Conservation (phyloP, 2,797 vertebrate genomes). For the Sebastes trivittatus region DNA sequence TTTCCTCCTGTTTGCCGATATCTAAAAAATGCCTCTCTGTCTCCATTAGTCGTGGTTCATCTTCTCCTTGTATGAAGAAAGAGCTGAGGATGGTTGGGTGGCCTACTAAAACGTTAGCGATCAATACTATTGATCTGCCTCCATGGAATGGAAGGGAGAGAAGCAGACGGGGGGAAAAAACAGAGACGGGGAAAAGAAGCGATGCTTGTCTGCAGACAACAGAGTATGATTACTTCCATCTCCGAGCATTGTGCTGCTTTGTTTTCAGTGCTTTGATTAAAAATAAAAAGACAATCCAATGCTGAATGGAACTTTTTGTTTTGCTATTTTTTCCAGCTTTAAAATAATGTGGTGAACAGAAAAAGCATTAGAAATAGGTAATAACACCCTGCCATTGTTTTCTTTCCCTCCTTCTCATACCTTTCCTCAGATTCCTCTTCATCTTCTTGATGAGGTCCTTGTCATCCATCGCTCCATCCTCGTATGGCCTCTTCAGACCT, state of each 20-base stretch:
- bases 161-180: constrained; percentile 1
- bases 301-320: background rate
- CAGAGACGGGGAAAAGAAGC: constrained; percentile 22
- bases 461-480: constrained; percentile 92
- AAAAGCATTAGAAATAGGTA: background rate
- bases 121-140: constrained; percentile 80
- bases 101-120: constrained; percentile 70
- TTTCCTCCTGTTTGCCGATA: constrained; percentile 39
- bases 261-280: background rate
- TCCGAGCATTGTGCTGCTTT: background rate
- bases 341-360: background rate
- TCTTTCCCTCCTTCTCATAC: constrained; percentile 62
- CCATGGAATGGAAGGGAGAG: constrained; percentile 35
- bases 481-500: constrained; percentile 95
- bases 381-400: background rate
- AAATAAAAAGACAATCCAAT: background rate
- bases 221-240: background rate
- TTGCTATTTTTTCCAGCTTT: background rate
- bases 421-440: constrained; percentile 98
- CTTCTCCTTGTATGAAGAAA: constrained; percentile 62
- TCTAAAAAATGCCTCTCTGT: constrained; percentile 54
- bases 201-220: background rate
- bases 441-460: constrained; percentile 99
- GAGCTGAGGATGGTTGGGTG: constrained; percentile 50
- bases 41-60: constrained; percentile 55